phyloP scores from a whole-genome alignment of 2,888 invertebrate genomes.

The Cheilosia soror region DNA sequence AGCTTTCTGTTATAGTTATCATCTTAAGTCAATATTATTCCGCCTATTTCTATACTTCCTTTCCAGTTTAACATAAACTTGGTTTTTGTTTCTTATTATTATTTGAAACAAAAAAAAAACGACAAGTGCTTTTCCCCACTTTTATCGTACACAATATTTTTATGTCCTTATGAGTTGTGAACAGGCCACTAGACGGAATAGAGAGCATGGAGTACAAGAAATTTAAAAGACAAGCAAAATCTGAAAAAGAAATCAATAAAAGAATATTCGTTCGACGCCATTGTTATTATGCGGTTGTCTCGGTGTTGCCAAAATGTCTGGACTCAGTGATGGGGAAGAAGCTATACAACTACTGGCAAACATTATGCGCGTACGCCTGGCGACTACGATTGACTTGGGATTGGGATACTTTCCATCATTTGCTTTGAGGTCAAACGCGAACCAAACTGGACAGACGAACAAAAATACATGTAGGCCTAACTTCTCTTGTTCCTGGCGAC shows the following conservation, averaged over 20 bases:
- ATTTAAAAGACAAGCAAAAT: constrained; percentile 60
- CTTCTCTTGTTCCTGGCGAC: constrained; percentile 4
- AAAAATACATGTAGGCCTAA: not conserved
- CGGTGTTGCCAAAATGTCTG: constrained; percentile 73
- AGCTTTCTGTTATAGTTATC: constrained; percentile 45
- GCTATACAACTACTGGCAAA: constrained; percentile 52
- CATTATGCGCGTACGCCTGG: constrained; percentile 23
- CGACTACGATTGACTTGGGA: constrained; percentile 43
- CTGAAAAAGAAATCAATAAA: constrained; percentile 62
- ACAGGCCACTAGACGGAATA: constrained; percentile 35
- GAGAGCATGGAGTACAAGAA: constrained; percentile 31
- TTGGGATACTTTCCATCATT: constrained; percentile 41
- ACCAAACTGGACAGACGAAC: constrained; percentile 6
- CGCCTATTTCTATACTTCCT: constrained; percentile 52
- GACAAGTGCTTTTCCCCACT: constrained; percentile 39
- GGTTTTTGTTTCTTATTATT: constrained; percentile 26
- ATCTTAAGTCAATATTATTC: constrained; percentile 67
- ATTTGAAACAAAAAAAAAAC: constrained; percentile 46
- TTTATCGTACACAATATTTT: constrained; percentile 56
- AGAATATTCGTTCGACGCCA: constrained; percentile 64
- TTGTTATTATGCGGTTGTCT: constrained; percentile 73
- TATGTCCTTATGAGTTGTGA: constrained; percentile 56
- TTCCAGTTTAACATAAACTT: constrained; percentile 51
- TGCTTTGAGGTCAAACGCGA: constrained; percentile 50
- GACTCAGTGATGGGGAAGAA: constrained; percentile 65